These are phyloP conservation scores for Tympanoctomys barrerae DNA, from an alignment of 2,797 vertebrate genomes.

Conservation along the genomic window DNA sequence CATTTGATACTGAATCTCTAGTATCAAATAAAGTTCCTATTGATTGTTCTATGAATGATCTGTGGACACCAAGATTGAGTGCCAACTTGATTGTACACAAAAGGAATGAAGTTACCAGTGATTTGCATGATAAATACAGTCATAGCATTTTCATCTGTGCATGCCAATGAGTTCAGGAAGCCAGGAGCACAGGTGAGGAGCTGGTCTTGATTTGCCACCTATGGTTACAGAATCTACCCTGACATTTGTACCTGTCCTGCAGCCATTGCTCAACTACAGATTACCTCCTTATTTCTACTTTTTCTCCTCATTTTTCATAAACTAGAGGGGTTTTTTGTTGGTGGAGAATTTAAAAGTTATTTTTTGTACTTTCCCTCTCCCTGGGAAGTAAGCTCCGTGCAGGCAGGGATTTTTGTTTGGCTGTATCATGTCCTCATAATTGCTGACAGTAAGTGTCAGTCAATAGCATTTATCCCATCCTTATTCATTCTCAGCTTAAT, in stretches of 20 bases:
- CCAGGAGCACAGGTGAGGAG: neutral
- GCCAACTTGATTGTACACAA: neutral
- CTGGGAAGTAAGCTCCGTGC: neutral
- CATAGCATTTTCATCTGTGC: neutral
- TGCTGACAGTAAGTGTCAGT: neutral
- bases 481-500: neutral
- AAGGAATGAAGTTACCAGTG: neutral
- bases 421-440: slow-evolving; percentile 11
- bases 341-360: neutral
- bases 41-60: neutral
- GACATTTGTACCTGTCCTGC: neutral
- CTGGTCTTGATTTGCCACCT: neutral
- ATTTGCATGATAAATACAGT: neutral
- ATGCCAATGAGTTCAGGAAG: neutral
- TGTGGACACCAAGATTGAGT: neutral
- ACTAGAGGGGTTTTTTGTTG: neutral
- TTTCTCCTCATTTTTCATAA: slow-evolving; percentile 2
- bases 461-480: neutral
- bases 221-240: neutral
- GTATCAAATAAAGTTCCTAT: neutral
- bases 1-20: neutral
- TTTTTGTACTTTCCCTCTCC: neutral
- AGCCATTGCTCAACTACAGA: neutral
- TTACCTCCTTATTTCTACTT: neutral
- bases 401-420: neutral